Conservation (phyloP, 2,888 invertebrate genomes). For the Ochlodes sylvanus region DNA sequence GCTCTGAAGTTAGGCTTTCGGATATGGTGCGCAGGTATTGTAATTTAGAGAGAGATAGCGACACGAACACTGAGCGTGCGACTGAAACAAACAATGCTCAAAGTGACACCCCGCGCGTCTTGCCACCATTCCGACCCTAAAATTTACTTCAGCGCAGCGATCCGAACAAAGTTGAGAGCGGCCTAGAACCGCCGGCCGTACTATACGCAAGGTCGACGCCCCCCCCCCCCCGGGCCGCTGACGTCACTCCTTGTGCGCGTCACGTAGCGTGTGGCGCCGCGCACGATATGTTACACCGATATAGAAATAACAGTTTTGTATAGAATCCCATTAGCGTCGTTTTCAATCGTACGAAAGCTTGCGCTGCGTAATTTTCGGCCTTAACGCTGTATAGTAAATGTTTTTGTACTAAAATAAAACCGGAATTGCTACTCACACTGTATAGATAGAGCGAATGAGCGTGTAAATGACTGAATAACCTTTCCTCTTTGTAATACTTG, state of each 20-base stretch:
- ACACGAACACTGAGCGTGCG: too few relatives aligned
- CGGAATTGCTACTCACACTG: conserved; percentile 34
- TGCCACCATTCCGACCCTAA: too few relatives aligned
- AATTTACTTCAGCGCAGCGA: too few relatives aligned
- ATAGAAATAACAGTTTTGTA: conserved; percentile 36
- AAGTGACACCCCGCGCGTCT: too few relatives aligned
- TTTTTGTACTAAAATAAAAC: conserved; percentile 33
- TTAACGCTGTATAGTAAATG: conserved; percentile 36
- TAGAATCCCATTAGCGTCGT: conserved; percentile 17
- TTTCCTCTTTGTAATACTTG: conserved; percentile 21
- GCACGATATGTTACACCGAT: conserved; percentile 43
- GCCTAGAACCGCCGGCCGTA: too few relatives aligned
- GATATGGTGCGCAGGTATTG: too few relatives aligned
- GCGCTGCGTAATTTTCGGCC: conserved; percentile 35
- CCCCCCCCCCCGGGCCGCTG: not conserved
- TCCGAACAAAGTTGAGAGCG: too few relatives aligned
- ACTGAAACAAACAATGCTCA: too few relatives aligned
- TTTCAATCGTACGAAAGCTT: conserved; percentile 30
- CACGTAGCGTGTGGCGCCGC: conserved; percentile 22
- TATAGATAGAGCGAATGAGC: conserved; percentile 25
- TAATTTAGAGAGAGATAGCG: too few relatives aligned
- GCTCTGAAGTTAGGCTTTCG: too few relatives aligned
- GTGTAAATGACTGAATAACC: conserved; percentile 20
- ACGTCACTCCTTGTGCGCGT: not conserved
- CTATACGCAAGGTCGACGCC: too few relatives aligned